These are phyloP conservation scores for Hyles vespertilio DNA, from an alignment of 1,140 invertebrate genomes.

Conservation along the genomic window DNA sequence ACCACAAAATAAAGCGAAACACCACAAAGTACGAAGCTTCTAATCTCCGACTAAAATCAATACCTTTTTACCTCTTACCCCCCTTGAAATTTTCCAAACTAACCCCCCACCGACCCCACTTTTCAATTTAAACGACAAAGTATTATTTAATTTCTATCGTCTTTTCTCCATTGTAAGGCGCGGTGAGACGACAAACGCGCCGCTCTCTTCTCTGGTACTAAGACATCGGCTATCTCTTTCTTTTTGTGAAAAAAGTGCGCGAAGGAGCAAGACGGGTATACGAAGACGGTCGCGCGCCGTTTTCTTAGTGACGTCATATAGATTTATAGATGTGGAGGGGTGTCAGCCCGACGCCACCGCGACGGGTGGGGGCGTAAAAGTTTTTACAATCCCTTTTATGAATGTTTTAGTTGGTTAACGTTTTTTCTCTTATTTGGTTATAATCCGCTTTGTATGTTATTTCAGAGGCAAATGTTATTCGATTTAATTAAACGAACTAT, in stretches of 20 bases:
- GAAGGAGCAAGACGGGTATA: slow-evolving; percentile 48
- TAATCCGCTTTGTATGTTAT: no score
- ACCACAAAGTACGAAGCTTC: slow-evolving; percentile 27
- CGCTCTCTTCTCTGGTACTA: slow-evolving; percentile 45
- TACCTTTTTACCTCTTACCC: slow-evolving; percentile 66
- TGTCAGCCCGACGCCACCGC: slow-evolving; percentile 25
- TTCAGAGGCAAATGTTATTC: no score
- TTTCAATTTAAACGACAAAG: slow-evolving; percentile 73
- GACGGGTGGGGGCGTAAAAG: slow-evolving; percentile 46
- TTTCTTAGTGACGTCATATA: slow-evolving; percentile 73
- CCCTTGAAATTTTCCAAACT: slow-evolving; percentile 59
- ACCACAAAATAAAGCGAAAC: slow-evolving; percentile 39
- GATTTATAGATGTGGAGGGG: slow-evolving; percentile 64
- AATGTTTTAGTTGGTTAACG: slow-evolving; percentile 42
- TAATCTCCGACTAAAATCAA: slow-evolving; percentile 68
- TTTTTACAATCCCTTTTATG: slow-evolving; percentile 54
- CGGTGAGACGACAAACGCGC: slow-evolving; percentile 40
- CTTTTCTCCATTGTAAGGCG: slow-evolving; percentile 71
- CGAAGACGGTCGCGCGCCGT: slow-evolving; percentile 53
- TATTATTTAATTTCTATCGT: slow-evolving; percentile 73
- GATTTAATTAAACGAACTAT: no score
- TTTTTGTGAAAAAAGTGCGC: slow-evolving; percentile 34
- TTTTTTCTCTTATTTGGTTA: no score
- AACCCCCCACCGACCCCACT: slow-evolving; percentile 36
- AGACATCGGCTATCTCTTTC: slow-evolving; percentile 49